These are phyloP conservation scores for Notarius quadriscutis DNA, from an alignment of 2,113 vertebrate genomes.

Conservation along the genomic window DNA sequence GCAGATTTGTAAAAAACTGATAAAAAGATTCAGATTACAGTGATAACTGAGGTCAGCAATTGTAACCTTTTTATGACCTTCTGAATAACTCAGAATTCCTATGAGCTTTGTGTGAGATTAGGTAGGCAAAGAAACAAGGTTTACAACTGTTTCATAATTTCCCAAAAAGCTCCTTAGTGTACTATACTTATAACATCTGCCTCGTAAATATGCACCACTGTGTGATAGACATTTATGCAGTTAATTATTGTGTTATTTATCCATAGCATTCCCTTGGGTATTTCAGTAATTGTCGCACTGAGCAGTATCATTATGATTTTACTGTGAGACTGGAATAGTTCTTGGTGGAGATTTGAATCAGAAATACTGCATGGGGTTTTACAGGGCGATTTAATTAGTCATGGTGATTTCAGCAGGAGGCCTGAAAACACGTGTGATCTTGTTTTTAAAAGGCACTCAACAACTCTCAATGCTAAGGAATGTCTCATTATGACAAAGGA, in stretches of 20 bases:
- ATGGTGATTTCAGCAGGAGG: not conserved
- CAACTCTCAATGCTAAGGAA: not conserved
- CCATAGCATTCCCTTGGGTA: not conserved
- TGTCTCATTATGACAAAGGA: not conserved
- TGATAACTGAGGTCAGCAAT: not conserved
- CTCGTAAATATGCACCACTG: not conserved
- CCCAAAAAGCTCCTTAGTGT: not conserved
- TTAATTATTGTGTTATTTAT: not conserved
- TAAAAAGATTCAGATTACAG: not conserved
- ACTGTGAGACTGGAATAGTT: not conserved
- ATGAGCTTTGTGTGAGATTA: not conserved
- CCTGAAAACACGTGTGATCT: not conserved
- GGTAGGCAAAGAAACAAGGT: not conserved
- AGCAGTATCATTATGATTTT: constrained; percentile 19
- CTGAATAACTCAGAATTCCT: not conserved
- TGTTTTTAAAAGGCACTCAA: not conserved
- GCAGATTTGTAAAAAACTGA: not conserved
- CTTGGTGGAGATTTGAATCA: not conserved
- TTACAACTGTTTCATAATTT: not conserved
- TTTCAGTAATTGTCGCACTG: not conserved
- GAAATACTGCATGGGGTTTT: constrained; percentile 5
- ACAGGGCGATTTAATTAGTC: constrained; percentile 12
- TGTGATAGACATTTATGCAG: not conserved
- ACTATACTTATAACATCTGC: not conserved
- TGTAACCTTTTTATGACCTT: not conserved